Percentiles rank a stretch among this genome's conserved stretches.
Evolutionary conservation across 2,113 vertebrate species (phyloP).

Genomic region (Pseudolaguvia tuberculata): DNA sequence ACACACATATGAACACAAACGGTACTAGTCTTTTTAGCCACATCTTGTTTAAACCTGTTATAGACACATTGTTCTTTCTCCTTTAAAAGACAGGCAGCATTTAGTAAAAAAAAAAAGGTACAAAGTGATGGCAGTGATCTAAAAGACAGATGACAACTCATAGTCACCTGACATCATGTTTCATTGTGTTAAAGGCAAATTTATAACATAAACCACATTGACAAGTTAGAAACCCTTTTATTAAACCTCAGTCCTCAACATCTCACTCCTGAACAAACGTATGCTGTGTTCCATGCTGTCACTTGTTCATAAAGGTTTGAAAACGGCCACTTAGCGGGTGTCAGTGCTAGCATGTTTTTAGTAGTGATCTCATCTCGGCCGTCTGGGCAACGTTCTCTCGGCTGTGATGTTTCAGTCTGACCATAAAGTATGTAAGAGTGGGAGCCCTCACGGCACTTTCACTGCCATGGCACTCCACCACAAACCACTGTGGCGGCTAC

Average conservation of each 20-base stretch:
- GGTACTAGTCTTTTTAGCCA: too few relatives aligned
- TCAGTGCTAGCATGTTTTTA: conserved; percentile 31
- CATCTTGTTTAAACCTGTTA: too few relatives aligned
- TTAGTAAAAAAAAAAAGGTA: background rate
- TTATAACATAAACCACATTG: conserved; percentile 15
- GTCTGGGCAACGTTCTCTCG: conserved; percentile 40
- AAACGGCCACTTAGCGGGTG: conserved; percentile 30
- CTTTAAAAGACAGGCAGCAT: too few relatives aligned
- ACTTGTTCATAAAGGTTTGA: conserved; percentile 20
- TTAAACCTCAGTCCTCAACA: conserved; percentile 11
- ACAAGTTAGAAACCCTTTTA: conserved; percentile 23
- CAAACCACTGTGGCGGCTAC: conserved; percentile 47
- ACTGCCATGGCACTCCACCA: conserved; percentile 49
- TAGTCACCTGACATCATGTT: conserved; percentile 21
- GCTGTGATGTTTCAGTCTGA: conserved; percentile 49
- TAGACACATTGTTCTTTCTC: too few relatives aligned
- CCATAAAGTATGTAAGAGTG: conserved; percentile 45
- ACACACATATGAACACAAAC: too few relatives aligned
- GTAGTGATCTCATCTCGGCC: conserved; percentile 44
- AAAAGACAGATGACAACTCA: conserved; percentile 1
- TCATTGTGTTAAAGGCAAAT: conserved; percentile 10
- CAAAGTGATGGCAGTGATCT: conserved; percentile 3
- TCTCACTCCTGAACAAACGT: conserved; percentile 17
- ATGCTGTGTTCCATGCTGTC: conserved; percentile 29
- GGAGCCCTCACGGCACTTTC: conserved; percentile 43